These are phyloP conservation scores for Ophthalmolycus amberensis DNA, from an alignment of 2,113 vertebrate species.

Conservation along the genomic window DNA sequence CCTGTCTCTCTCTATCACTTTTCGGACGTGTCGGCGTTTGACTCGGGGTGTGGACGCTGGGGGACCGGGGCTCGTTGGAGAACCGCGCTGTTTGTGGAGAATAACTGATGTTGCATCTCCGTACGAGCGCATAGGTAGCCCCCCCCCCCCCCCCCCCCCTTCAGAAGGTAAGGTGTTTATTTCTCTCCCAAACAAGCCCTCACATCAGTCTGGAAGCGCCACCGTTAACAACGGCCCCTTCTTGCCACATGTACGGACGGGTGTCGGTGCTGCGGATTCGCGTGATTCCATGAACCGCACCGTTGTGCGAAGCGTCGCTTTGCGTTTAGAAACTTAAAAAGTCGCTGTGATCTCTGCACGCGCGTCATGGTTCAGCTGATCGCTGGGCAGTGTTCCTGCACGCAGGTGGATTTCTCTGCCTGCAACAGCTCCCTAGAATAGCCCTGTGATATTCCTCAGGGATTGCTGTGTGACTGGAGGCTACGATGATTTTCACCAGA, in stretches of 20 bases:
- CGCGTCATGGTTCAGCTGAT: background rate
- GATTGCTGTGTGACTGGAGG: background rate
- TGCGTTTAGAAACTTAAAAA: background rate
- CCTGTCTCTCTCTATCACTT: background rate
- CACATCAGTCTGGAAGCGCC: background rate
- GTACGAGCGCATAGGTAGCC: constrained; percentile 59
- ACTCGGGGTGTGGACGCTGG: background rate
- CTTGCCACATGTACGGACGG: too few species aligned
- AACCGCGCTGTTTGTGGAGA: constrained; percentile 1
- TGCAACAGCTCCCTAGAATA: background rate
- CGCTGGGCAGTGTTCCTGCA: background rate
- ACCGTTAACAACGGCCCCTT: background rate
- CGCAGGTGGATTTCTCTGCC: constrained; percentile 10
- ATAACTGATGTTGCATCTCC: constrained; percentile 60
- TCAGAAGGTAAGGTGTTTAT: constrained; percentile 65
- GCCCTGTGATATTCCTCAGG: too few species aligned
- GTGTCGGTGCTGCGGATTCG: background rate
- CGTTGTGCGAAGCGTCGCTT: background rate
- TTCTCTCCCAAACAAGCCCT: background rate
- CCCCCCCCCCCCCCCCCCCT: background rate
- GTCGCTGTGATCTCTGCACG: background rate
- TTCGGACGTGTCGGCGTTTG: background rate
- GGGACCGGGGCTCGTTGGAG: background rate
- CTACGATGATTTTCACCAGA: too few species aligned
- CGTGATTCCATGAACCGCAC: background rate